Evolutionary conservation across 1,140 invertebrate genomes (phyloP), one percentile per base, ranked within the genome.

Genomic region (Scaptomyza montana): DNA sequence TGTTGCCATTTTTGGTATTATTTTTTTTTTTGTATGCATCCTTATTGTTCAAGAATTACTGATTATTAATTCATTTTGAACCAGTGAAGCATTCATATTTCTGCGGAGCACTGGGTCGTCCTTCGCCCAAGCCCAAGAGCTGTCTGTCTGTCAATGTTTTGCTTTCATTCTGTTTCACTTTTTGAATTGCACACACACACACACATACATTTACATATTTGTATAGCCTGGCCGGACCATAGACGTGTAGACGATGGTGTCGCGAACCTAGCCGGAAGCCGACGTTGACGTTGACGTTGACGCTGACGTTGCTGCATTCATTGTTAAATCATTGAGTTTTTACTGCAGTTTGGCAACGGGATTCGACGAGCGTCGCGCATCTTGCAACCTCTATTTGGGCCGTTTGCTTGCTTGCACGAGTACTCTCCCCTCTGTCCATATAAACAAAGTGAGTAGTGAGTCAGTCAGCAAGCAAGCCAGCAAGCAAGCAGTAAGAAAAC

Each of bases 61-160:
- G 84, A 87, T 87, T 87, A 87, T 87, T 89, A 87, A 87, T 87
- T 87, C 84, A 87, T 87, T 87, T 87, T 87, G 73, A 84, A 87
- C 79, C 84, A 75, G 84, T 82, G 84, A 86, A 84, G 84, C 84
- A 82, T 89, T 87, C 80, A 87, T 89, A 84, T 89, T 87, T 84
- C 79, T 87, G 82, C 82, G 56, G 69, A 74, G 75, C 72, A 89
- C 68, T 87, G 82, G 84, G 73, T 73, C 78, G 64, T 81, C 78
- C 81, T 81, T 87, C 78, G 82, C 65, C 82, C 66, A 13, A 9
- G 19, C 36, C 8, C 47, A 12, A 43, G 28, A 51, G 62, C 30
- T 49, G 82, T 89, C 33, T 86, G 82, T 86, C 82, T 82, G 82
- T 86, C 82, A 86, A 86, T 86, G 82, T 86, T 86, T 86, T 86